A percentile compares a stretch with the other conserved stretches of the same genome.
phyloP scores from a whole-genome alignment of 2,888 invertebrate species.

The Herminia tarsipennalis region DNA sequence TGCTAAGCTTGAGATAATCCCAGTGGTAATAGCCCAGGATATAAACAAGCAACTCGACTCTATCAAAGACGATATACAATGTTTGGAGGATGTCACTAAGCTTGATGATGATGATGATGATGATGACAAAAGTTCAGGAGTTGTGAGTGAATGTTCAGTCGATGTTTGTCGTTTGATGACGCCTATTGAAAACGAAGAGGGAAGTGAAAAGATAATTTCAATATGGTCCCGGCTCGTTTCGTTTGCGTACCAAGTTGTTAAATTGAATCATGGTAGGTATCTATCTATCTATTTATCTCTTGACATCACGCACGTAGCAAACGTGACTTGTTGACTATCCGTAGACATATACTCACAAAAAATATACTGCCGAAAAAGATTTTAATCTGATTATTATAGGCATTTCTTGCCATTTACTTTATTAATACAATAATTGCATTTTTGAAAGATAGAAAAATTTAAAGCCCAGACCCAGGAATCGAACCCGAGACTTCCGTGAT shows the following conservation, averaged over 20 bases:
- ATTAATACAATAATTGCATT: too few relatives aligned
- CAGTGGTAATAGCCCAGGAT: conserved; percentile 55
- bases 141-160: conserved; percentile 30
- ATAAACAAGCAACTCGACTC: conserved; percentile 61
- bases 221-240: conserved; percentile 74
- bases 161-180: conserved; percentile 13
- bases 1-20: conserved; percentile 19
- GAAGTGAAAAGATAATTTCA: conserved; percentile 38
- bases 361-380: too few relatives aligned
- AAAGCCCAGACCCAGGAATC: too few relatives aligned
- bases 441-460: too few relatives aligned
- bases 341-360: too few relatives aligned
- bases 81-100: conserved; percentile 57
- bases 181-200: conserved; percentile 10
- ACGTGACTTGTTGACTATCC: background rate
- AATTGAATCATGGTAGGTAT: conserved; percentile 67
- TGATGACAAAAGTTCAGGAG: conserved; percentile 46
- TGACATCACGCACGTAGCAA: background rate
- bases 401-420: too few relatives aligned
- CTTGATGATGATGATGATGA: conserved; percentile 33
- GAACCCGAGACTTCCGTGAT: too few relatives aligned
- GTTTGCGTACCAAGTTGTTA: conserved; percentile 72
- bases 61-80: conserved; percentile 61
- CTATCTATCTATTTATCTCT: background rate
- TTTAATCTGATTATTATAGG: too few relatives aligned